phyloP scores from a whole-genome alignment of 2,113 vertebrate genomes.

The Podarcis raffonei region DNA sequence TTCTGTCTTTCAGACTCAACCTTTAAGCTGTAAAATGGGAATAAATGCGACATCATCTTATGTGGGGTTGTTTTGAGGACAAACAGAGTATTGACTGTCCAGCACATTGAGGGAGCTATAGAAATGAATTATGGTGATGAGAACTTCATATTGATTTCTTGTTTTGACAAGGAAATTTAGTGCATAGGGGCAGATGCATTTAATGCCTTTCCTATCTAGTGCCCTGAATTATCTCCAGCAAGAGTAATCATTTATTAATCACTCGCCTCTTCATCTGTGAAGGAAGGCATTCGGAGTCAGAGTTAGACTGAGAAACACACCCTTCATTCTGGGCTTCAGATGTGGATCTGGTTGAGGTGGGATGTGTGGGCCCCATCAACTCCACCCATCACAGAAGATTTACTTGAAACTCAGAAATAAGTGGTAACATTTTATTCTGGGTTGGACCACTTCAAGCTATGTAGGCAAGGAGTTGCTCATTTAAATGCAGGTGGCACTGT shows the following conservation, averaged over 20 bases:
- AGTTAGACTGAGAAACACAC: background rate
- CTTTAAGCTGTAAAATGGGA: background rate
- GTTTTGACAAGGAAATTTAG: conserved; percentile 2
- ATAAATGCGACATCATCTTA: background rate
- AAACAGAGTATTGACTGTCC: background rate
- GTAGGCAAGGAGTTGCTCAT: background rate
- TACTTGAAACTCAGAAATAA: background rate
- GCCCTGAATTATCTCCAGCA: background rate
- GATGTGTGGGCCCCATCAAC: background rate
- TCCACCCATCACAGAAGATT: background rate
- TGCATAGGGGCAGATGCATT: background rate
- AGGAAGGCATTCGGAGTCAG: background rate
- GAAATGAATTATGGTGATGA: conserved; percentile 3
- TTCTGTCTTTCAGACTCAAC: background rate
- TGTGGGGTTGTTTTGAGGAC: background rate
- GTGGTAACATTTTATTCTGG: background rate
- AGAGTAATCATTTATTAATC: conserved; percentile 14
- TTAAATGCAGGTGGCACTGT: too few relatives aligned
- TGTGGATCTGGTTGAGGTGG: background rate
- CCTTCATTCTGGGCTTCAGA: background rate
- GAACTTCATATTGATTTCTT: conserved; percentile 12
- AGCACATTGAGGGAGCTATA: background rate
- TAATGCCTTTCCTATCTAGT: background rate
- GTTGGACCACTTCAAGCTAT: background rate
- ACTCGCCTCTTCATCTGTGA: background rate